Percentiles rank a stretch among this genome's conserved stretches.
phyloP scores from a whole-genome alignment of 2,113 vertebrate species.

The Bos taurus region ARS-UCD2.0 NC_037331.1:69505001-69505500 shows the following conservation, averaged over 20 bases:
- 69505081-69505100: background rate
- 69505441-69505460: background rate
- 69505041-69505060: background rate
- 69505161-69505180: background rate
- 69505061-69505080: background rate
- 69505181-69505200: background rate
- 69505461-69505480: background rate
- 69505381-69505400: background rate
- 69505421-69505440: background rate
- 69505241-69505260: background rate
- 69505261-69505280: background rate
- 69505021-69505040: background rate
- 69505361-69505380: background rate
- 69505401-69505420: background rate
- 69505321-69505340: background rate
- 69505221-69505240: constrained; percentile 24
- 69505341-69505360: background rate
- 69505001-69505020: background rate
- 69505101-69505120: background rate
- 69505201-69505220: background rate
- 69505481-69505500: background rate
- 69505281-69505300: background rate
- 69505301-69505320: background rate
- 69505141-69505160: background rate
- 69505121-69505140: background rate